These are phyloP conservation scores for Trypoxylus dichotomus DNA, from an alignment of 1,140 invertebrate genomes.

Conservation along the genomic window DNA sequence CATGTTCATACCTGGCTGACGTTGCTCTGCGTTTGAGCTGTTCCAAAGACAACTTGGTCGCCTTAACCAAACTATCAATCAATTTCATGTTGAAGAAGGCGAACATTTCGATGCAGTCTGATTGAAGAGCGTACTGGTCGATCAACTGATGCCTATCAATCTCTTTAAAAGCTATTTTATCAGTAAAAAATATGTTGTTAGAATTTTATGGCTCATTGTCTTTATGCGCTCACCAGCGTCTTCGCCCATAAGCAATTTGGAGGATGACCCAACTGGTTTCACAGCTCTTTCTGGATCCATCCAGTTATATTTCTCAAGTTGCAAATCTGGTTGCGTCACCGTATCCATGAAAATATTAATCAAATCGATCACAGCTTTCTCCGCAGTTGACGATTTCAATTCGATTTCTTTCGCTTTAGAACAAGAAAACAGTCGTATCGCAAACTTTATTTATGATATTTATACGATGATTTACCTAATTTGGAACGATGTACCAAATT, in stretches of 20 bases:
- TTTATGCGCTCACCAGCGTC: conserved; percentile 56
- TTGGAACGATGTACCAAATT: conserved; percentile 61
- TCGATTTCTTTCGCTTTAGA: conserved; percentile 56
- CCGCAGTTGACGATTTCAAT: conserved; percentile 63
- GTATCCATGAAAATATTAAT: conserved; percentile 70
- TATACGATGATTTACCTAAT: conserved; percentile 52
- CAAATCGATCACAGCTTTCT: conserved; percentile 68
- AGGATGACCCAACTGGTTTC: conserved; percentile 59
- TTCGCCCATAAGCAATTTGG: conserved; percentile 56
- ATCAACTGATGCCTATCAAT: conserved; percentile 62
- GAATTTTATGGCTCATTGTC: neutral
- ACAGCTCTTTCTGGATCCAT: conserved; percentile 62
- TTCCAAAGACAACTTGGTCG: conserved; percentile 69
- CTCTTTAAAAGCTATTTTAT: conserved; percentile 58
- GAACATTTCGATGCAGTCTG: conserved; percentile 74
- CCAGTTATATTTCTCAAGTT: conserved; percentile 65
- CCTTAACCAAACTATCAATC: conserved; percentile 67
- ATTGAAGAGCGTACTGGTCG: conserved; percentile 63
- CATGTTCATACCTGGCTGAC: conserved; percentile 57
- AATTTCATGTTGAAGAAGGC: conserved; percentile 73
- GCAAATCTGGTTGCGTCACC: conserved; percentile 58
- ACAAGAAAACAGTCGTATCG: neutral
- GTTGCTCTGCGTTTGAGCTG: conserved; percentile 64
- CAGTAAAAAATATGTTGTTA: neutral
- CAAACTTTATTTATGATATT: no score